Percentiles rank a stretch among this genome's conserved stretches.
Conservation (phyloP, 2,113 vertebrate genomes). For the Chloroceryle aenea region DNA sequence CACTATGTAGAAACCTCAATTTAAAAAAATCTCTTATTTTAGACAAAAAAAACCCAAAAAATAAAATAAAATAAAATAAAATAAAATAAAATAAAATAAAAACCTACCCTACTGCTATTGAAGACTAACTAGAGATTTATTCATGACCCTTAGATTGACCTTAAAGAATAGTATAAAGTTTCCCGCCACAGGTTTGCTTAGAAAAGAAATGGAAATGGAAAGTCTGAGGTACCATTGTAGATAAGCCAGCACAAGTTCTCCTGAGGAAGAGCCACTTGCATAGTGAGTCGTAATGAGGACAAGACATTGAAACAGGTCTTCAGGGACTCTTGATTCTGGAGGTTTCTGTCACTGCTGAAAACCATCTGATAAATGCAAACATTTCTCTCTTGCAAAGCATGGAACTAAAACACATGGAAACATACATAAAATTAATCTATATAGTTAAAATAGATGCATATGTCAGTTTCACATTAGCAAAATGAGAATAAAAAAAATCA, state of each 20-base stretch:
- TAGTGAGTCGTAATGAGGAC: constrained; percentile 77
- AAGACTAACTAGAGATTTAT: not conserved
- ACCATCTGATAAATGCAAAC: constrained; percentile 81
- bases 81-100: no score
- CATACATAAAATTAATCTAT: not conserved
- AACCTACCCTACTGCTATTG: not conserved
- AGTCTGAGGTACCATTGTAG: constrained; percentile 79
- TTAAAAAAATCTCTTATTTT: not conserved
- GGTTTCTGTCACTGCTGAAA: constrained; percentile 70
- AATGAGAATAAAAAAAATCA: not conserved
- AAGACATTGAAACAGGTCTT: constrained; percentile 81
- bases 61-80: no score
- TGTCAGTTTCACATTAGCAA: not conserved
- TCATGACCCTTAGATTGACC: not conserved
- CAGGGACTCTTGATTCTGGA: constrained; percentile 76
- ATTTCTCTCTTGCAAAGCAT: constrained; percentile 76
- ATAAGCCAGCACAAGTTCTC: constrained; percentile 85
- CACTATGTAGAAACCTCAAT: not conserved
- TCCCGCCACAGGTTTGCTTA: not conserved
- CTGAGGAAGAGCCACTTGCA: constrained; percentile 82
- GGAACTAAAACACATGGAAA: constrained; percentile 79
- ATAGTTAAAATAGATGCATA: not conserved
- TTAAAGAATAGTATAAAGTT: not conserved
- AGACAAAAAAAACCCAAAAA: not conserved
- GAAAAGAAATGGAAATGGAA: not conserved